Base-by-base conservation (phyloP, 2,113 vertebrate species). In the Strix uralensis region DNA sequence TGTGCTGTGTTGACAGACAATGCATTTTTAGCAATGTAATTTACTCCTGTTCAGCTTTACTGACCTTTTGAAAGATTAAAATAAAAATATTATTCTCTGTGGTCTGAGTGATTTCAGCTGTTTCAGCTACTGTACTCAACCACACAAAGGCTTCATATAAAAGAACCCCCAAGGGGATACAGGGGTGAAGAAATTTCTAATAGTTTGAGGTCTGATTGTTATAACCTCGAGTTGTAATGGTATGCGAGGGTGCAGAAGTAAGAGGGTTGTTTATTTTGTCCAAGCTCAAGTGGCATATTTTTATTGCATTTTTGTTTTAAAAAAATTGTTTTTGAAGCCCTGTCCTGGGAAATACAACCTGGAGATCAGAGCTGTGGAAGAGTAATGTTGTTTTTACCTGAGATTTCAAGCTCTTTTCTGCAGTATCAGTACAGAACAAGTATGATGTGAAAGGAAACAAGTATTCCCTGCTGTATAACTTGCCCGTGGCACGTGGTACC, bases 51-150 rank as follows among this genome's bases (percentile, higher is more conserved):
- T 98, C 92, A 82, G 96, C 90, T 97, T 97, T 97, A 91, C 96
- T 98, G 98, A 98, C 94, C 97, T 98, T 97, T 97, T 86, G 78
- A 98, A 97, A 96, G 94, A 96, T 97, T 89, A 94, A 97, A 98
- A 98, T 97, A 96, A 97, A 98, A 97, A 95, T 91, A 94, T 94
- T 96, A 82, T 97, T 97, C 84, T 97, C 88, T 77, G 26, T 81
- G 71, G 86, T 91, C 86, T 94, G 92, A 96, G 91, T 90, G 72
- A 86, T 95, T 98, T 96, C 73, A 75, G 73, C 65, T 89, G 74
- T 73, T 97, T 90, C 83, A 79, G 81, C 59, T 94, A 44, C 94
- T 94, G 86, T 57, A 74, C 30, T 96, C 94, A 88, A 79, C 11
- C 38, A 63, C 84, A 91, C 54, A 96, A 97, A 96, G 62, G 80